Conservation (phyloP, 2,113 vertebrate genomes). For the Recurvirostra avosetta region DNA sequence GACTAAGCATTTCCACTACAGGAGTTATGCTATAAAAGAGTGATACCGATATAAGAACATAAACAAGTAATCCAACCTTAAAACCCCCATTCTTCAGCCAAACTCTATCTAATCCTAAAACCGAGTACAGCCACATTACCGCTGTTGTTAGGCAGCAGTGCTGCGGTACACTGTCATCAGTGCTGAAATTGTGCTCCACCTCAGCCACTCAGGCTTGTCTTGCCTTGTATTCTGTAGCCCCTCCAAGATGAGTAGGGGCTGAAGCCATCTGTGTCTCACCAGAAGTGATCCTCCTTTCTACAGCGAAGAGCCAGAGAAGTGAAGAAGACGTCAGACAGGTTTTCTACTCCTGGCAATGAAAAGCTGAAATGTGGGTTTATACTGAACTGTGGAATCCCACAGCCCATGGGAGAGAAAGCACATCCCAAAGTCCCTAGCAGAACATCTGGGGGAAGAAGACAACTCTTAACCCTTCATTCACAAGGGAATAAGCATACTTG, state of each 20-base stretch:
- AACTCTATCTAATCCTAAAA: background rate
- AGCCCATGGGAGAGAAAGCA: background rate
- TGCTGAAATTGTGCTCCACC: background rate
- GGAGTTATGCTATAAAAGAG: background rate
- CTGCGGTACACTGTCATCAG: accelerated
- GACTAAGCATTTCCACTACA: background rate
- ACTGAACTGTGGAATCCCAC: background rate
- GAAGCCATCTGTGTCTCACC: background rate
- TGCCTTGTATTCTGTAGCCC: background rate
- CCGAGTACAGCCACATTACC: accelerated
- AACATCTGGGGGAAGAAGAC: background rate
- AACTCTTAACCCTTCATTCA: background rate
- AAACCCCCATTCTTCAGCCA: background rate
- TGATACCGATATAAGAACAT: background rate
- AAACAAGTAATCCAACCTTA: background rate
- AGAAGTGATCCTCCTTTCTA: background rate
- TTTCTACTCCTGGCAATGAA: background rate
- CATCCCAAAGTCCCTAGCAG: background rate
- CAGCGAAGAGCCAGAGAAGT: background rate
- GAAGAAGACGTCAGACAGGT: accelerated
- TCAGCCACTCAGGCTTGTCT: background rate
- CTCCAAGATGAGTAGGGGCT: background rate
- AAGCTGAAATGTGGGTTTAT: background rate
- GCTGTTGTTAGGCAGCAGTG: accelerated
- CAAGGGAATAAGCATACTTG: background rate